phyloP scores from a whole-genome alignment of 1,140 invertebrate species.

The Hycleus cichorii region DNA sequence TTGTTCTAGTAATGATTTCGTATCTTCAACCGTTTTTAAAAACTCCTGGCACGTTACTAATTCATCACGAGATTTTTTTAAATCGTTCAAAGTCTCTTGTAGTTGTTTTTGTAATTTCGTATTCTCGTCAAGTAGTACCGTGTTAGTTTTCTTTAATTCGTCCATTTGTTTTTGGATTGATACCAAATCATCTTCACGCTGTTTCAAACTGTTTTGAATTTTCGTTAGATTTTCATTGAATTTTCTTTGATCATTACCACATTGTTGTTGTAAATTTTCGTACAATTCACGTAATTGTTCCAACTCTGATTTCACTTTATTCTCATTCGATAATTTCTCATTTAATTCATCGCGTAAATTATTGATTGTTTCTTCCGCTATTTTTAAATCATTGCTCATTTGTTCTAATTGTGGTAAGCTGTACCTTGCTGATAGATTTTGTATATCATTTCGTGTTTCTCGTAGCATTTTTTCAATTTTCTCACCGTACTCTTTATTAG shows the following conservation, averaged over 20 bases:
- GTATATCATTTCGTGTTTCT: constrained; percentile 28
- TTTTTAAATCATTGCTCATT: constrained; percentile 30
- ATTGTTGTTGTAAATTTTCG: background rate
- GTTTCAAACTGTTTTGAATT: background rate
- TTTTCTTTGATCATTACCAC: background rate
- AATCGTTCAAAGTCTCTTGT: background rate
- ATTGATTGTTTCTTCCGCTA: constrained; percentile 21
- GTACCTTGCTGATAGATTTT: constrained; percentile 30
- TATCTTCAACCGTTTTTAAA: background rate
- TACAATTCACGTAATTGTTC: constrained; percentile 1
- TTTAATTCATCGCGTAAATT: constrained; percentile 17
- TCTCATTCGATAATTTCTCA: background rate
- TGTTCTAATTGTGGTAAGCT: constrained; percentile 27
- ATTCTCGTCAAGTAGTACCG: constrained; percentile 4
- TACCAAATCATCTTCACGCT: constrained; percentile 5
- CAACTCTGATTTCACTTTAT: constrained; percentile 6
- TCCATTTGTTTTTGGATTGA: constrained; percentile 8
- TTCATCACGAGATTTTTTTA: constrained; percentile 6
- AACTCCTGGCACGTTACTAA: background rate
- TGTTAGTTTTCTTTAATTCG: constrained; percentile 9
- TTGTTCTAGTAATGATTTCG: background rate
- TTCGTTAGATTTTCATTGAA: background rate
- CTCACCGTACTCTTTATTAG: constrained; percentile 27
- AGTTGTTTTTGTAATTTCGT: constrained; percentile 3
- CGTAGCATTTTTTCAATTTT: constrained; percentile 31